These are phyloP conservation scores for Pithys albifrons DNA, from an alignment of 2,113 vertebrate genomes.

Conservation along the genomic window DNA sequence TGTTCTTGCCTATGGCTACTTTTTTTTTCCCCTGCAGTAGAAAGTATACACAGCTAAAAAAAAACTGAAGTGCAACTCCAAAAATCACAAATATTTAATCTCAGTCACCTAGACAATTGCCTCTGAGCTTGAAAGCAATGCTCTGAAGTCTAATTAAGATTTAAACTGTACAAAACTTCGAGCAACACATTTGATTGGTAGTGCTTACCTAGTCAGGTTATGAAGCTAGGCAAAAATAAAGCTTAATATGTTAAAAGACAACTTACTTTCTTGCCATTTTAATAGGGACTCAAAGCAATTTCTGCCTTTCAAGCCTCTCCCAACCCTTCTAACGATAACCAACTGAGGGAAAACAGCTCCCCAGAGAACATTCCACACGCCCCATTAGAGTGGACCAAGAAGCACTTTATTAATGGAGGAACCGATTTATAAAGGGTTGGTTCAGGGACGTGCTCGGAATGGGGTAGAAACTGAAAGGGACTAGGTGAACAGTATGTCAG, in stretches of 20 bases:
- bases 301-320: neutral
- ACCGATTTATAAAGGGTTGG: no score
- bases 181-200: neutral
- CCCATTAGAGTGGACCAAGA: no score
- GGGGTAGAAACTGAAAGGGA: no score
- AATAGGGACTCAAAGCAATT: neutral
- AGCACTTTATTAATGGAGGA: no score
- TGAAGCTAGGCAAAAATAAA: neutral
- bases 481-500: no score
- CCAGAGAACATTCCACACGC: no score
- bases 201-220: neutral
- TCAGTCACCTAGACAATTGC: slow-evolving; percentile 15
- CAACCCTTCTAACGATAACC: no score
- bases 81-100: slow-evolving; percentile 34
- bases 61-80: neutral
- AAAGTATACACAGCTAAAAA: neutral
- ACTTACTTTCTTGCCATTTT: neutral
- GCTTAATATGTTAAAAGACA: neutral
- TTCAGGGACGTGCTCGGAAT: no score
- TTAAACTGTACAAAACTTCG: slow-evolving; percentile 17
- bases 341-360: no score
- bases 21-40: neutral
- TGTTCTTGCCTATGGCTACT: neutral
- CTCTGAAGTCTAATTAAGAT: neutral
- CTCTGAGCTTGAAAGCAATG: neutral